Base-by-base conservation (phyloP, 1,140 invertebrate genomes). In the Dinoponera quadriceps region DNA sequence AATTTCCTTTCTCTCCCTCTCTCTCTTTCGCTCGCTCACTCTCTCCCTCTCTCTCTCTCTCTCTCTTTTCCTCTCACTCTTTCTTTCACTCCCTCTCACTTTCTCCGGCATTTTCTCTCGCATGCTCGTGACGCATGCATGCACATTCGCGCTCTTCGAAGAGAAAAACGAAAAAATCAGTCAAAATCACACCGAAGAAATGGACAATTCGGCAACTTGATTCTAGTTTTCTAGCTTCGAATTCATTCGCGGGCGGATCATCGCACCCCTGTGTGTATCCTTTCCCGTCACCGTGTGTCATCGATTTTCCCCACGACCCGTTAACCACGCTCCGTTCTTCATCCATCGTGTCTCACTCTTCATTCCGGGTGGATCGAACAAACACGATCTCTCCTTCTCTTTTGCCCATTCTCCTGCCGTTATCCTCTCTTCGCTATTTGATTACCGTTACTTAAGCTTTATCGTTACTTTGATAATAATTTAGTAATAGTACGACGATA, bases 401-500 rank as follows among this genome's bases (percentile, higher is more conserved):
- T 49, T 57, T 54, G 25, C 11, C 44, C 14, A 44, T 20, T 63
- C 59, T 60, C 73, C n/a, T n/a, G 44, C 73, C 83, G 44, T 80
- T 51, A 55, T 82, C 51, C 66, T 51, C 48, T 27, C n/a, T 73
- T 60, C 20, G 38, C 78, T 71, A 72, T 75, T 71, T 63, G 25
- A 63, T 91, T 92, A 74, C 9, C 84, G 90, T 90, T 87, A 88
- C 78, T 84, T 86, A 88, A 82, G 66, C 82, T 78, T 90, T 90
- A 89, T 77, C 72, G 33, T 87, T 86, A 89, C 22, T 89, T 92
- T 89, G 89, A 87, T 92, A 92, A 54, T 89, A 88, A 93, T 93
- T 93, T 91, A 92, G 88, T 92, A 92, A 81, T 92, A 91, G 93
- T 93, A 93, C 90, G 91, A 93, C 93, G 92, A 94, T 94, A 94